Evolutionary conservation across 1,140 invertebrate species (phyloP), one percentile per base, ranked within the genome.

Genomic region (Drosophila takahashii): DNA sequence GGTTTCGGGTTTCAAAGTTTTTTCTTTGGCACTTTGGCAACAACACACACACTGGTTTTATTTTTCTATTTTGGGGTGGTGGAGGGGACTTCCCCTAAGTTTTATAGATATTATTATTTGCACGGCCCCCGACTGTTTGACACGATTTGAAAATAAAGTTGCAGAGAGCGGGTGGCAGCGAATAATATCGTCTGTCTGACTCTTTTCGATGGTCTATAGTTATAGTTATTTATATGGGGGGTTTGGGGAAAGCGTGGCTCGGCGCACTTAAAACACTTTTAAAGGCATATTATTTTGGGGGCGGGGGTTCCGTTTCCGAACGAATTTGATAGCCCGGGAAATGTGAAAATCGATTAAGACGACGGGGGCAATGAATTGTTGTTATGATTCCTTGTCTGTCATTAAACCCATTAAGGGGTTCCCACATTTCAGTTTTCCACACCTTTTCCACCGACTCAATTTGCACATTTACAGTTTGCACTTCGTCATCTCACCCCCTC

Each of bases 41-140:
- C 22, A 22, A 22, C 22, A 22, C 22, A 22, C 50, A 69, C 41
- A 48, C n/a, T n/a, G 67, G 27, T 50, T 50, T 18, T 11, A 22
- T 22, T 22, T 22, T 22, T 22, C 3, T 22, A 3, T 22, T 22
- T 22, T 22, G 22, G 22, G 44, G 26, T 58, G 57, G n/a, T 29
- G 18, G 16, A 4, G 15, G 13, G n/a, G 34, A 34, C n/a, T n/a
- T 36, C 18, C 41, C 66, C 64, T 64, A 10, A 32, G 74, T 76
- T 84, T 84, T 83, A 83, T 83, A 79, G 80, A 69, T 79, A 76
- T 74, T 86, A 72, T 71, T 78, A 81, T 71, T 77, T 79, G 45
- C 41, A 6, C 10, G 29, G 22, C 54, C 45, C 62, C 45, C 62
- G 45, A 80, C 74, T 78, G 83, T 83, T 87, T 87, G 83, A 86